Base-by-base conservation (phyloP, 2,113 vertebrate genomes). In the Rhagologus leucostigma region DNA sequence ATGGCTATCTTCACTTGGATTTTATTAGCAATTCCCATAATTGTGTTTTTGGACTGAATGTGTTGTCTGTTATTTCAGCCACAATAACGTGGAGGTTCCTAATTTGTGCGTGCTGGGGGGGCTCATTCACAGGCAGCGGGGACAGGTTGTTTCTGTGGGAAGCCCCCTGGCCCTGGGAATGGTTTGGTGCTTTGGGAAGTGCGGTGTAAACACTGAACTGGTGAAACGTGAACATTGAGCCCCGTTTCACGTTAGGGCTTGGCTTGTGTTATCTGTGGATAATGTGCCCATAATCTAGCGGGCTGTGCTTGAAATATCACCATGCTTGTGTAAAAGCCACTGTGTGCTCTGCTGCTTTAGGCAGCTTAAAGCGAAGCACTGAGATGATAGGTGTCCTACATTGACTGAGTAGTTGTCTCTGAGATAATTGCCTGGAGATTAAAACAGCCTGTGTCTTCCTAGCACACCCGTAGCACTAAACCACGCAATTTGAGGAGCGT, bases 381-480 rank as follows among this genome's bases (percentile, higher is more conserved):
- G 93, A 77, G 75, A 84, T 80, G 75, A 80, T 15, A 27, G 71
- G 22, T 89, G 95, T 78, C 95, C 92, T 94, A 50, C 64, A 60
- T 49, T 86, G 84, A n/a, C 55, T 83, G 20, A 3, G 9, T 14
- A 24, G 35, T 30, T 60, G 77, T 79, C 52, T 83, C 7, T 94
- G 94, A 91, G 76, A n/a, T 84, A 77, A 96, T 24, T 68, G 47
- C 63, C 67, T 82, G 32, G 33, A 41, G 86, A 93, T 90, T 93
- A 87, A 44, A 92, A 9, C 59, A 85, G 59, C 37, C 73, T 9
- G 1, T 35, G 35, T 26, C 77, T 76, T 82, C 42, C 42, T 39
- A 32, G 52, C 42, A 30, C 20, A 35, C 10, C 23, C 1, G 0
- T 47, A 77, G 68, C 82, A 81, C 42, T 52, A 81, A 56, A 35